These are phyloP conservation scores for Triplophysa bombifrons DNA, from an alignment of 2,797 vertebrate genomes.

Conservation along the genomic window DNA sequence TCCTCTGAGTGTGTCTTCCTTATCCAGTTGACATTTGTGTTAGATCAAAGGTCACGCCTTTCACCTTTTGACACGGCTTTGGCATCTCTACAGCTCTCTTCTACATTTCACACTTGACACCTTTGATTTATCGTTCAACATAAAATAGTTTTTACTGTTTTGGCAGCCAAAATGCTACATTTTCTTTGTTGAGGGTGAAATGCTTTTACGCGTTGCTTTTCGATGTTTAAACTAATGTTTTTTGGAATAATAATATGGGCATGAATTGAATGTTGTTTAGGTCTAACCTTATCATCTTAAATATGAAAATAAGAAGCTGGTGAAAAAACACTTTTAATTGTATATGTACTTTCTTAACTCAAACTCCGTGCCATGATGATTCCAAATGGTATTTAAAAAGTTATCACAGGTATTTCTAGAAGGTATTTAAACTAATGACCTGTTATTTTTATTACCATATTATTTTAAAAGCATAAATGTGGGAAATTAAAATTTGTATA, in stretches of 20 bases:
- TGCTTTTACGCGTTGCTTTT: slow-evolving; percentile 5
- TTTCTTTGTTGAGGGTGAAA: neutral
- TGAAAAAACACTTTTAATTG: neutral
- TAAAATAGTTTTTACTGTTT: neutral
- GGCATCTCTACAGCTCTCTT: neutral
- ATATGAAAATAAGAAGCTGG: neutral
- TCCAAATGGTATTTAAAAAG: slow-evolving; percentile 4
- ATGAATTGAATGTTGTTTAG: neutral
- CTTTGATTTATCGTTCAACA: neutral
- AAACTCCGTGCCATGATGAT: slow-evolving; percentile 8
- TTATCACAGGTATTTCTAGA: neutral
- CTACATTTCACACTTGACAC: slow-evolving; percentile 11
- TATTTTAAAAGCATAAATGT: neutral
- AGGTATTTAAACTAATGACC: neutral
- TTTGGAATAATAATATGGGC: slow-evolving; percentile 11
- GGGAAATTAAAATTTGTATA: neutral
- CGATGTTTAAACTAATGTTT: neutral
- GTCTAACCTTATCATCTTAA: neutral
- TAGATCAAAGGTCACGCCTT: neutral
- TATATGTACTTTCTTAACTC: neutral
- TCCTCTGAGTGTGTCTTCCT: slow-evolving; percentile 14
- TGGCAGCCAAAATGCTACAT: neutral
- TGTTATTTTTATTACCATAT: neutral
- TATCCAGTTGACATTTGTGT: neutral
- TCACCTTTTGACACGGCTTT: slow-evolving; percentile 22